A percentile compares a stretch with the other conserved stretches of the same genome.
These are phyloP conservation scores for Coelopa frigida DNA, from an alignment of 1,140 invertebrate species.

Conservation along the genomic window DNA sequence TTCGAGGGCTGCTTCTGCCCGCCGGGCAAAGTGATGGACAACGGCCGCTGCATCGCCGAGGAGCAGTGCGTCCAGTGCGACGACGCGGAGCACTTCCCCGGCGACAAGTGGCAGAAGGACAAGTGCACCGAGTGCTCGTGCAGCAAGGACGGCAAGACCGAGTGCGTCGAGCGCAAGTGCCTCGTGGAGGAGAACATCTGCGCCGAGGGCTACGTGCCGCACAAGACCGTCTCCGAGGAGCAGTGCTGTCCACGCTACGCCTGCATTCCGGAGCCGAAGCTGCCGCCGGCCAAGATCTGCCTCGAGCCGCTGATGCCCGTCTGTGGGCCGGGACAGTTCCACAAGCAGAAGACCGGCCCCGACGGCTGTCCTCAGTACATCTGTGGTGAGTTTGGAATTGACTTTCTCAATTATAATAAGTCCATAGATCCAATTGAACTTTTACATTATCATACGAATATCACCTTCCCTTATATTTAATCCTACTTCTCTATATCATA, in stretches of 20 bases:
- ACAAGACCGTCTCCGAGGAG: slow-evolving; percentile 47
- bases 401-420: too few relatives aligned
- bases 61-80: slow-evolving; percentile 36
- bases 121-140: slow-evolving; percentile 73
- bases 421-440: too few relatives aligned
- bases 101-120: slow-evolving; percentile 54
- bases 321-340: slow-evolving; percentile 61
- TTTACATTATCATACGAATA: too few relatives aligned
- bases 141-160: slow-evolving; percentile 45
- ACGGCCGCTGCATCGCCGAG: slow-evolving; percentile 42
- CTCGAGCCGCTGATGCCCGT: slow-evolving; percentile 55
- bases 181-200: slow-evolving; percentile 53
- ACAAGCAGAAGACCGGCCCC: slow-evolving; percentile 54
- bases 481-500: too few relatives aligned
- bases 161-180: slow-evolving; percentile 55
- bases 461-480: too few relatives aligned
- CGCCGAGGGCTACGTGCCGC: slow-evolving; percentile 48
- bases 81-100: slow-evolving; percentile 45
- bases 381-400: slow-evolving; percentile 51
- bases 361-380: slow-evolving; percentile 61
- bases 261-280: slow-evolving; percentile 53
- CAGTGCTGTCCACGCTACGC: slow-evolving; percentile 63
- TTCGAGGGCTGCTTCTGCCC: slow-evolving; percentile 80
- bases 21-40: slow-evolving; percentile 52
- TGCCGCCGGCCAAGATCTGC: slow-evolving; percentile 47